Evolutionary conservation across 2,888 invertebrate genomes (phyloP), one percentile per base, ranked within the genome.

Genomic region (Neoascia interrupta): DNA sequence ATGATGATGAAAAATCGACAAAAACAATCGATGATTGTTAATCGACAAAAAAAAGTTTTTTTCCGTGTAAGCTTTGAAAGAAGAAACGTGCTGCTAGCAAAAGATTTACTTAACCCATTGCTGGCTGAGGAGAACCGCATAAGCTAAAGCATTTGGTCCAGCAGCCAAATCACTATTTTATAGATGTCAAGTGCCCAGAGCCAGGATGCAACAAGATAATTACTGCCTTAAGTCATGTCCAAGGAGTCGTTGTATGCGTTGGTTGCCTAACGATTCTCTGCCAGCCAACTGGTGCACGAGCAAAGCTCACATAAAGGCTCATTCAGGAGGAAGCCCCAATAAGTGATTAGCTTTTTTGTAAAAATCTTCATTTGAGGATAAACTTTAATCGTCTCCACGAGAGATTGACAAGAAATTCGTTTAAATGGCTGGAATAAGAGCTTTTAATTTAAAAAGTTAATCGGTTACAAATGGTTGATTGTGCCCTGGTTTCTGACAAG

Each of bases 181-280:
- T 99, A 99, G 99, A 99, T 90, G 99, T 99, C 31, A 99, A 99
- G 91, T 99, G 99, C 90, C 99, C 99, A n/a, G n/a, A n/a, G n/a
- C n/a, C n/a, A 82, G 99, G 98, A 84, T 99, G 99, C 90, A 99
- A 98, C 90, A 98, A 98, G 90, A 99, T 99, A 86, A 99, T 98
- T 83, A 99, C 99, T 83, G 98, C 99, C 84, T 99, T 99, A 90
- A 98, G 97, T 89, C 99, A 99, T 91, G 99, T 99, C 82, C 99
- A 99, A 90, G 97, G 96, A 86, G 98, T 98, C 76, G 99, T 99
- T 79, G 95, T 97, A 84, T 99, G 99, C 91, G 96, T 97, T 84
- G 99, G 99, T 84, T 99, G 99, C 90, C 95, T 97, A 81, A 98
- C 98, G 83, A 97, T 99, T 88, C 92, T 99, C 86, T 99, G 99